Evolutionary conservation across 1,140 invertebrate species (phyloP), one percentile per base, ranked within the genome.

Genomic region (Atopsyche davidsoni): DNA sequence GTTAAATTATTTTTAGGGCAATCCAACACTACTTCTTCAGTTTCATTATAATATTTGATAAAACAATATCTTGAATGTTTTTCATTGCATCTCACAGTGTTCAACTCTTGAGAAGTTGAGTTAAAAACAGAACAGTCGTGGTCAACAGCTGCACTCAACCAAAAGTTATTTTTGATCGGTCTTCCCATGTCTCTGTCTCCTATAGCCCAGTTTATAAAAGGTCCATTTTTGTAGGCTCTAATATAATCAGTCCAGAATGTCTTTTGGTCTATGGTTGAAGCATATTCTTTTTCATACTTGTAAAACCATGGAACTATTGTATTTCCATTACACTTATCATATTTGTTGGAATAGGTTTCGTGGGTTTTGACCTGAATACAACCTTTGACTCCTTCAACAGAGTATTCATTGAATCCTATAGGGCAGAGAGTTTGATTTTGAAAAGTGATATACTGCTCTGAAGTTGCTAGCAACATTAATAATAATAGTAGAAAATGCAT

Each of bases 221-320:
- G 63, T 9, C 70, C 70, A 9, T 69, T 65, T 28, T 66, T 62
- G 35, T 73, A 70, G 4, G 62, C 34, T 11, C 65, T 61, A 41
- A 63, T 64, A 45, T 66, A 72, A 21, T 72, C 68, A 0, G 66
- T 62, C 71, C 71, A 74, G 42, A 72, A 53, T 18, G 55, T 46
- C 24, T 60, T 51, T 14, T 64, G 62, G 22, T 57, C 51, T 14
- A 63, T 58, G 16, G 59, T 46, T 36, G 55, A 57, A 1, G 60
- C 55, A 6, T 66, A 52, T 40, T 66, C 62, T 3, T 64, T 48
- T 17, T 60, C 62, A 16, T 62, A 16, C 25, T 64, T 63, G 39
- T 66, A 50, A 49, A 65, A 58, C 0, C 62, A 19, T 2, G 51
- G 55, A 0, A 63, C 60, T 43, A 63, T 68, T 16, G 65, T 46